Base-by-base conservation (phyloP, 2,113 vertebrate genomes). In the Platichthys flesus region DNA sequence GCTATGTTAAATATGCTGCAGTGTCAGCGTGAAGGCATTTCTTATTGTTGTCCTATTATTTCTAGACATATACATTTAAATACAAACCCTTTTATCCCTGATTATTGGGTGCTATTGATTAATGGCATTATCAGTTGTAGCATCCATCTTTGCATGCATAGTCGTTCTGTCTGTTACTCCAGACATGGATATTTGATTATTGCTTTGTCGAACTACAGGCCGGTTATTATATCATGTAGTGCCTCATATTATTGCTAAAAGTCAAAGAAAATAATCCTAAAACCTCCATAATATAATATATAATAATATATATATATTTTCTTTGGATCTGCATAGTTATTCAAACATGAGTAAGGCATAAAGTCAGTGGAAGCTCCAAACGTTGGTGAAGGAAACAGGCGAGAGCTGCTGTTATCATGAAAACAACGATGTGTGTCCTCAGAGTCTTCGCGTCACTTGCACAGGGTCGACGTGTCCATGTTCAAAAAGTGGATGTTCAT, bases 401-500 rank as follows among this genome's bases (percentile, higher is more conserved):
- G 4, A 64, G 12, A 54, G 24, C n/a, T 65, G 60, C 20, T 20
- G 35, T 45, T 78, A 68, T 3, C 37, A 9, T 65, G 35, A 83
- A 85, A 84, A 3, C 2, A 10, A 47, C 16, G 60, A 18, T 59
- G 24, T 69, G 40, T 40, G 20, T 55, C n/a, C 26, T 58, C 28
- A 23, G 54, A 26, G 18, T 40, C 47, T 62, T 37, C 64, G 51
- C 40, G 23, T 97, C 94, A 97, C 89, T 96, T 96, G 93, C 97
- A 98, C 5, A 97, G 90, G 0, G 94, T 94, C 0, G 94, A 95
- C 3, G 96, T 91, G 71, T 98, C 96, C 96, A 97, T 91, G 57
- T 96, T 97, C 59, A 96, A 93, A 92, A 99, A 99, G 81, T 94
- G 95, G 58, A 98, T 93, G 42, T 94, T 95, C 97, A 99, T 99